Conservation (phyloP, 2,888 invertebrate species). For the Apodemia hepburni region DNA sequence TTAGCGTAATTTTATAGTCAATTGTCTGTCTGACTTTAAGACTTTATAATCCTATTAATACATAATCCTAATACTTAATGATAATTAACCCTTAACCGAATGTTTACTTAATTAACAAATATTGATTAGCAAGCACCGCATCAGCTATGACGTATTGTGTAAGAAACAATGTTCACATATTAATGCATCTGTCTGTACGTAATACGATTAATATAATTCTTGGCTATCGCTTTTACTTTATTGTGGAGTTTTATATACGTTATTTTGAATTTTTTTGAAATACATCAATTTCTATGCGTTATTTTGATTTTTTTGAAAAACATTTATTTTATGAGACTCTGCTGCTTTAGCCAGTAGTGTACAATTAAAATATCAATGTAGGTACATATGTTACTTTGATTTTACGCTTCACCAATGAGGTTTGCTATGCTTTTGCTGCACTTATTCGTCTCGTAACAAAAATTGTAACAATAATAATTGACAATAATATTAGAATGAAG, state of each 20-base stretch:
- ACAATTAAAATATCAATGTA: slow-evolving; percentile 23
- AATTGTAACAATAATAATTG: slow-evolving; percentile 2
- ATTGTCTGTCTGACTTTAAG: not conserved
- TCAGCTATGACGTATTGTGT: not conserved
- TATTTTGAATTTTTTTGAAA: slow-evolving; percentile 17
- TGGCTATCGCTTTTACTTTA: slow-evolving; percentile 2
- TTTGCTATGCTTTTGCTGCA: not conserved
- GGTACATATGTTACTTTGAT: not conserved
- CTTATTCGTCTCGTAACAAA: slow-evolving; percentile 1
- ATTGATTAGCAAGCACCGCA: not conserved
- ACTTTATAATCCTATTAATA: not conserved
- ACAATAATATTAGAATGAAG: slow-evolving; percentile 1
- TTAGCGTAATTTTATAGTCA: not conserved
- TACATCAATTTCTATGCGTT: slow-evolving; percentile 29
- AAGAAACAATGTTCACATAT: not conserved
- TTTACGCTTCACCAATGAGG: not conserved
- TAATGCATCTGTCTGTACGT: slow-evolving; percentile 8
- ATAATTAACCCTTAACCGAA: not conserved
- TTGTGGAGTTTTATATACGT: not conserved
- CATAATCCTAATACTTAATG: not conserved
- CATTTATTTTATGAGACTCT: slow-evolving; percentile 39
- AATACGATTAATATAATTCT: not conserved
- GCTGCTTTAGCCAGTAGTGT: slow-evolving; percentile 48
- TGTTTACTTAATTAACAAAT: not conserved
- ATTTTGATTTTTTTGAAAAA: slow-evolving; percentile 21